These are phyloP conservation scores for Ceratina calcarata DNA, from an alignment of 1,140 invertebrate species.

Conservation along the genomic window DNA sequence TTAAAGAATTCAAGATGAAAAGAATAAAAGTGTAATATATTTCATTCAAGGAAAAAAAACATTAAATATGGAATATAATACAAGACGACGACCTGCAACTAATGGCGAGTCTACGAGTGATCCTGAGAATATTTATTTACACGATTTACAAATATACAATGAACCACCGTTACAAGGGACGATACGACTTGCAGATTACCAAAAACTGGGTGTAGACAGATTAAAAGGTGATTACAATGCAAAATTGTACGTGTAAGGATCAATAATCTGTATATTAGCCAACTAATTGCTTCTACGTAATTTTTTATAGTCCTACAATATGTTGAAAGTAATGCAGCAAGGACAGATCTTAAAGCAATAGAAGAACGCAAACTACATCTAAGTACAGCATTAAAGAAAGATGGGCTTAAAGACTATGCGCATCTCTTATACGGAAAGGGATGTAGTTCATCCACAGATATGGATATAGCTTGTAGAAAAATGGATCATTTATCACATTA, in stretches of 20 bases:
- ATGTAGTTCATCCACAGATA: constrained; percentile 78
- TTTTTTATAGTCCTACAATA: constrained; percentile 72
- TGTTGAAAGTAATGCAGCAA: constrained; percentile 64
- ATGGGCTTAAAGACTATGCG: constrained; percentile 85
- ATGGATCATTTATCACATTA: constrained; percentile 96
- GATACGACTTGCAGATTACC: constrained; percentile 91
- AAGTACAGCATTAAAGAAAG: constrained; percentile 83
- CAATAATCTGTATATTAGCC: too few relatives aligned
- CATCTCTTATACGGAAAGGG: constrained; percentile 80
- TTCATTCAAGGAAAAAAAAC: not conserved
- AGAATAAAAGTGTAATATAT: not conserved
- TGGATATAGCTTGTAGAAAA: constrained; percentile 84
- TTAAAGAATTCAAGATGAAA: too few relatives aligned
- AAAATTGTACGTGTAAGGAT: not conserved
- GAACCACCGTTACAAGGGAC: constrained; percentile 85
- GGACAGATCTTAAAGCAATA: constrained; percentile 73
- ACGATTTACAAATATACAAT: constrained; percentile 90
- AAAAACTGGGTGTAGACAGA: constrained; percentile 91
- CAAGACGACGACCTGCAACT: constrained; percentile 11
- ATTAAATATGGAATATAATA: constrained; percentile 52
- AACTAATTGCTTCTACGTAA: constrained; percentile 10
- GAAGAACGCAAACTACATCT: constrained; percentile 89
- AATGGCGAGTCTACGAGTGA: not conserved
- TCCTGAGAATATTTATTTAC: constrained; percentile 81
- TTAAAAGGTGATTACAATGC: constrained; percentile 83